A percentile compares a stretch with the other conserved stretches of the same genome.
These are phyloP conservation scores for Cuculus canorus DNA, from an alignment of 2,797 vertebrate genomes.

Conservation along the genomic window DNA sequence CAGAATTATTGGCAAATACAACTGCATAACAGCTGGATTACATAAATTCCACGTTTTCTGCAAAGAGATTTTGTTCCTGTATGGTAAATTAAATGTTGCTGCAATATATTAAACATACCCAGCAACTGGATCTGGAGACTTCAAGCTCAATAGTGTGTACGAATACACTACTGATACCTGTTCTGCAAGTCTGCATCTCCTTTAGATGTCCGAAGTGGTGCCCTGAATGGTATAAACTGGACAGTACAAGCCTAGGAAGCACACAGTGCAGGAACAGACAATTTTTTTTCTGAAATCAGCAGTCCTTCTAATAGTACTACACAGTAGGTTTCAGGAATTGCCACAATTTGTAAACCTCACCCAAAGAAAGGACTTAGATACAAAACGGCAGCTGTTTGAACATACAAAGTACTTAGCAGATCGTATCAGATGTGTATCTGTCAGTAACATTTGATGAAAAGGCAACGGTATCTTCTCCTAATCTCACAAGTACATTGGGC, in stretches of 20 bases:
- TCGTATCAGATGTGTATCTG: not conserved
- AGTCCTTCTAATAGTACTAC: not conserved
- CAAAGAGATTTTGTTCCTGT: not conserved
- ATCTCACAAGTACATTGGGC: not conserved
- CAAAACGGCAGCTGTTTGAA: not conserved
- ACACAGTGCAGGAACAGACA: accelerated
- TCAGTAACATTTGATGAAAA: not conserved
- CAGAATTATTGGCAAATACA: not conserved
- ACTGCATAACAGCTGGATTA: not conserved
- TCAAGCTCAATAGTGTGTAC: accelerated
- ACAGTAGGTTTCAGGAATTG: not conserved
- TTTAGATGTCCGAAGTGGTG: not conserved
- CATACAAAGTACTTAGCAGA: not conserved
- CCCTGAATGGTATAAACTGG: not conserved
- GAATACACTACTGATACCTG: not conserved
- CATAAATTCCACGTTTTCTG: not conserved
- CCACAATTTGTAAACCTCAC: not conserved
- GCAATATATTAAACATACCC: not conserved
- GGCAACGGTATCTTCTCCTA: not conserved
- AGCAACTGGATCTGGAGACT: not conserved
- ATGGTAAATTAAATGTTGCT: not conserved
- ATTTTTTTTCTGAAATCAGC: not conserved
- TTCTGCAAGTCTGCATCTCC: not conserved
- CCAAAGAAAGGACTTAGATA: not conserved
- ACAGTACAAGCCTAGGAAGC: not conserved